A percentile compares a stretch with the other conserved stretches of the same genome.
phyloP scores from a whole-genome alignment of 1,140 invertebrate species.

The Thaumatotibia leucotreta region DNA sequence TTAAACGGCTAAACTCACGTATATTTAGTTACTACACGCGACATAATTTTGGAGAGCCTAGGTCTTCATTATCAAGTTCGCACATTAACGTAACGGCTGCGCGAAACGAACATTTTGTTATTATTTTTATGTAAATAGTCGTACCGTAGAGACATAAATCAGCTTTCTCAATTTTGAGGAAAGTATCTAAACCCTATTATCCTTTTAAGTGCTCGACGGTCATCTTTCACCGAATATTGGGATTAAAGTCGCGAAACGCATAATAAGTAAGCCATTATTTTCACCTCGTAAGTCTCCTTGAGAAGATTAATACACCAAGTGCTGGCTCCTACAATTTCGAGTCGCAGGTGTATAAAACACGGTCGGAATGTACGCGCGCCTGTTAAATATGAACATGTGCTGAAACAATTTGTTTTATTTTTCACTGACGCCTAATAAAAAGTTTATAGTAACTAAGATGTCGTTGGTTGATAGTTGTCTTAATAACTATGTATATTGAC shows the following conservation, averaged over 20 bases:
- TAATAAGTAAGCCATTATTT: constrained; percentile 9
- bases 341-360: neutral
- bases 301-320: constrained; percentile 7
- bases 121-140: too few species aligned
- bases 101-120: too few species aligned
- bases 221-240: constrained; percentile 1
- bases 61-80: too few species aligned
- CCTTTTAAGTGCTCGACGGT: neutral
- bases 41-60: too few species aligned
- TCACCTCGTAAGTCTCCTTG: neutral
- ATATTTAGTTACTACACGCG: too few species aligned
- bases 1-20: too few species aligned
- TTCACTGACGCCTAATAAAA: neutral
- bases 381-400: neutral
- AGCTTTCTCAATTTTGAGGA: too few species aligned
- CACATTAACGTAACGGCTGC: too few species aligned
- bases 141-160: too few species aligned
- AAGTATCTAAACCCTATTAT: neutral
- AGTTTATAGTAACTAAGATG: too few species aligned
- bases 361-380: neutral
- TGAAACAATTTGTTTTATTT: neutral
- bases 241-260: constrained; percentile 3
- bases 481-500: too few species aligned
- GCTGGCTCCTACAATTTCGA: neutral
- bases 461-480: too few species aligned